These are phyloP conservation scores for Danionella cerebrum DNA, from an alignment of 2,113 vertebrate species.

Conservation along the genomic window DNA sequence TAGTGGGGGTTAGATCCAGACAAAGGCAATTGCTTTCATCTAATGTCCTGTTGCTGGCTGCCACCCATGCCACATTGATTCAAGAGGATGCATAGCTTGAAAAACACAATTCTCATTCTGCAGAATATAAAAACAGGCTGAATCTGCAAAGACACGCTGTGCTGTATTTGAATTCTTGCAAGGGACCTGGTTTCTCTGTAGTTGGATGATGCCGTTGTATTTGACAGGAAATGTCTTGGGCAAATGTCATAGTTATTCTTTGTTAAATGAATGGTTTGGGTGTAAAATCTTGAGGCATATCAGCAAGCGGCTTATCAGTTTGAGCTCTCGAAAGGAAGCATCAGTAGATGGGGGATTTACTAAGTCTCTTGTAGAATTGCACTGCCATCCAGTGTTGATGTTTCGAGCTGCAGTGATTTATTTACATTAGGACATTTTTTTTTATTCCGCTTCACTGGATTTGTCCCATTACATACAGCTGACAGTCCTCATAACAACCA, in stretches of 20 bases:
- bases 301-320: not conserved
- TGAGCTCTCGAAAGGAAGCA: not conserved
- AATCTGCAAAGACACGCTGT: not conserved
- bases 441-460: too few species aligned
- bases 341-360: not conserved
- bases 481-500: too few species aligned
- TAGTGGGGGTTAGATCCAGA: not conserved
- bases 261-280: not conserved
- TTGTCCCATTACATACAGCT: too few species aligned
- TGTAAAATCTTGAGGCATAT: not conserved
- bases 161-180: not conserved
- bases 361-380: not conserved
- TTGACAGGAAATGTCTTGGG: conserved; percentile 11
- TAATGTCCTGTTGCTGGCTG: too few species aligned
- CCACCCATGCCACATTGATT: not conserved
- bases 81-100: not conserved
- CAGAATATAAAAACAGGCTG: not conserved
- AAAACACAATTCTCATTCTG: not conserved
- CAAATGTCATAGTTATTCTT: not conserved
- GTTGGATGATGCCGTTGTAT: not conserved
- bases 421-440: too few species aligned
- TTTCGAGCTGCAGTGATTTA: not conserved
- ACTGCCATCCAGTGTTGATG: conserved; percentile 27
- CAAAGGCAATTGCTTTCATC: not conserved
- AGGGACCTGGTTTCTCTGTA: not conserved